A percentile compares a stretch with the other conserved stretches of the same genome.
Evolutionary conservation across 2,888 invertebrate species (phyloP).

Genomic region (Muschampia plurimacula): DNA sequence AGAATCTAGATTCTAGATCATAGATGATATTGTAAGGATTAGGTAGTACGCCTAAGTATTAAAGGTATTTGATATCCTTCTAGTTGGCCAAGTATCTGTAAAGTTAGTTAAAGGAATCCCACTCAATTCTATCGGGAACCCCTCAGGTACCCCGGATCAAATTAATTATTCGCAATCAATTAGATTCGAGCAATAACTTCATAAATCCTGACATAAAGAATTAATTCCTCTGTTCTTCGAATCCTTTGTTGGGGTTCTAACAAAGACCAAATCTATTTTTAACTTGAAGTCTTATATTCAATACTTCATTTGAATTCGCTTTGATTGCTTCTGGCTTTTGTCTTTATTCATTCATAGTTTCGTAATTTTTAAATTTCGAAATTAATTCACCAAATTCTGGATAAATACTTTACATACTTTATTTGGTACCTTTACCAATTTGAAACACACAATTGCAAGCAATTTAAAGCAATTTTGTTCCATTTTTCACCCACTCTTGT

Average conservation of each 20-base stretch:
- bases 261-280: constrained; percentile 1
- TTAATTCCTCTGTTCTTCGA: neutral
- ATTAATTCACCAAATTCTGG: too few species aligned
- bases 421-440: too few species aligned
- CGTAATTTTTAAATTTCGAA: too few species aligned
- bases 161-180: constrained; percentile 29
- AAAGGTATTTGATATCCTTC: neutral
- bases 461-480: too few species aligned
- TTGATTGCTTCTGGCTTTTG: neutral
- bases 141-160: constrained; percentile 22
- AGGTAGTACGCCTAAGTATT: neutral
- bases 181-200: constrained; percentile 20
- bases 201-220: constrained; percentile 6
- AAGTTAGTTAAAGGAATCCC: constrained; percentile 2
- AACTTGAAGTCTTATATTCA: neutral
- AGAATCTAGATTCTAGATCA: too few species aligned
- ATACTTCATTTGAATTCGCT: neutral
- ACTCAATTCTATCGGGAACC: neutral
- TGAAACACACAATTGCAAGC: too few species aligned
- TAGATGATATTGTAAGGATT: too few species aligned
- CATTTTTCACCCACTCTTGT: too few species aligned
- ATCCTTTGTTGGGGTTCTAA: neutral
- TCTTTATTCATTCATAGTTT: too few species aligned
- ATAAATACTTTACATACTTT: too few species aligned
- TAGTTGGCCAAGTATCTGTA: neutral